phyloP scores from a whole-genome alignment of 2,888 invertebrate genomes.

The Vanessa cardui region DNA sequence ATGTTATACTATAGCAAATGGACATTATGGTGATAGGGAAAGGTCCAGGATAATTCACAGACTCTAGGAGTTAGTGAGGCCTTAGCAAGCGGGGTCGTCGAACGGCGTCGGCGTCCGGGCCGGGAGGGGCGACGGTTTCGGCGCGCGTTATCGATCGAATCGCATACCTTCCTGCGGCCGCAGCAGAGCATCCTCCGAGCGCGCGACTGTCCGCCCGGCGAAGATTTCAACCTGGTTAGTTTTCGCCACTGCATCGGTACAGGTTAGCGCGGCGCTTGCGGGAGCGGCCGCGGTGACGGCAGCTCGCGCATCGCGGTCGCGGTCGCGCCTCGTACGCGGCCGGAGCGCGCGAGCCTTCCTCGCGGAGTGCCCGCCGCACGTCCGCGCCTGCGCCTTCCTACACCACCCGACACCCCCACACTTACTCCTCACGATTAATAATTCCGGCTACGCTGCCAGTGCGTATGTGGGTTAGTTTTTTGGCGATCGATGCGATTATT shows the following conservation, averaged over 20 bases:
- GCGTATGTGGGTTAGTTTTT: conserved; percentile 83
- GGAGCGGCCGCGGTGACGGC: conserved; percentile 76
- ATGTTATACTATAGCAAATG: conserved; percentile 2
- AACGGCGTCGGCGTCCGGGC: conserved; percentile 77
- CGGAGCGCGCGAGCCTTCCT: conserved; percentile 78
- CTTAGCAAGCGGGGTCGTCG: conserved; percentile 76
- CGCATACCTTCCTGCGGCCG: conserved; percentile 95
- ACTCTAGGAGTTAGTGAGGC: conserved; percentile 58
- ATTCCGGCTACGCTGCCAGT: conserved; percentile 82
- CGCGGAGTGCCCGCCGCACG: conserved; percentile 75
- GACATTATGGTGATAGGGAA: conserved; percentile 24
- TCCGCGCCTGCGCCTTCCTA: conserved; percentile 65
- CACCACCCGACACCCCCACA: conserved; percentile 64
- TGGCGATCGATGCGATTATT: conserved; percentile 82
- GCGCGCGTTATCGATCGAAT: conserved; percentile 80
- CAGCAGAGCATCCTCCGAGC: conserved; percentile 97
- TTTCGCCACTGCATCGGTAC: conserved; percentile 93
- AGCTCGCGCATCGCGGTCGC: conserved; percentile 77
- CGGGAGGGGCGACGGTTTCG: conserved; percentile 80
- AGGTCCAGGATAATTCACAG: conserved; percentile 42
- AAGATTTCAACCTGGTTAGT: conserved; percentile 90
- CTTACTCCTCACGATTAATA: conserved; percentile 79
- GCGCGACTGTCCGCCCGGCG: conserved; percentile 85
- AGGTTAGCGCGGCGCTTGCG: conserved; percentile 84
- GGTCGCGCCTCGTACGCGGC: conserved; percentile 65